These are phyloP conservation scores for Palythoa grandiflora DNA, from an alignment of 92 coral and sea anemone genomes.

Conservation along the genomic window DNA sequence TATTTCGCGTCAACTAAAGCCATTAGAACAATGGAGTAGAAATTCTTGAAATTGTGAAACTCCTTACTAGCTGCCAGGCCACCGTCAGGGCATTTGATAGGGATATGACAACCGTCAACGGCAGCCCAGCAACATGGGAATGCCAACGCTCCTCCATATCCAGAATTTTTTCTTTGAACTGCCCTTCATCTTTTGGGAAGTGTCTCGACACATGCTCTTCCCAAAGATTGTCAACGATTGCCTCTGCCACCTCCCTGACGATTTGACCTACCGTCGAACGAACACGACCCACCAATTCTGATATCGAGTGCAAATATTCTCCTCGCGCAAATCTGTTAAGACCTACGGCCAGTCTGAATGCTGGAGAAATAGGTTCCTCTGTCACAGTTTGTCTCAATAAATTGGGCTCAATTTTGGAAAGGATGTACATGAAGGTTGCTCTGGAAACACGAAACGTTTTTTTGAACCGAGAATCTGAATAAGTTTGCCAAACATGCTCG, in stretches of 20 bases:
- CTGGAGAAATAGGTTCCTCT: slow-evolving; percentile 49
- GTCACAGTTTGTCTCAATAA: slow-evolving; percentile 17
- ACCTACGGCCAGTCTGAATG: slow-evolving; percentile 45
- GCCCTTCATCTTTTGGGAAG: slow-evolving; percentile 37
- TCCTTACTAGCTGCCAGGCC: slow-evolving; percentile 42
- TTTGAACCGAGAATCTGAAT: slow-evolving; percentile 13
- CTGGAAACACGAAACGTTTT: slow-evolving; percentile 26
- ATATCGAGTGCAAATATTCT: slow-evolving; percentile 29
- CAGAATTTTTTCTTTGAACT: slow-evolving; percentile 35
- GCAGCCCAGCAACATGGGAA: slow-evolving; percentile 37
- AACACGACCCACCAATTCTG: slow-evolving; percentile 43
- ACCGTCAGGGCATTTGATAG: slow-evolving; percentile 41
- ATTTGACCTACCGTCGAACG: slow-evolving; percentile 27
- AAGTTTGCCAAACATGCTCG: slow-evolving; percentile 22
- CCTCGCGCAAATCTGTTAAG: slow-evolving; percentile 34
- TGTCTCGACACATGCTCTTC: slow-evolving; percentile 31
- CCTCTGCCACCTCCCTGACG: slow-evolving; percentile 46
- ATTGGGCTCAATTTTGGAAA: slow-evolving; percentile 26
- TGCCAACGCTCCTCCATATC: slow-evolving; percentile 51
- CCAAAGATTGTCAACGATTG: slow-evolving; percentile 34
- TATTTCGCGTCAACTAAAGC: slow-evolving; percentile 22
- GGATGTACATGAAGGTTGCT: slow-evolving; percentile 38
- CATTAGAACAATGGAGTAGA: slow-evolving; percentile 39
- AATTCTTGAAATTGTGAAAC: slow-evolving; percentile 43
- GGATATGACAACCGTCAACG: slow-evolving; percentile 46